phyloP scores from a whole-genome alignment of 2,888 invertebrate genomes.

The Pecten maximus region DNA sequence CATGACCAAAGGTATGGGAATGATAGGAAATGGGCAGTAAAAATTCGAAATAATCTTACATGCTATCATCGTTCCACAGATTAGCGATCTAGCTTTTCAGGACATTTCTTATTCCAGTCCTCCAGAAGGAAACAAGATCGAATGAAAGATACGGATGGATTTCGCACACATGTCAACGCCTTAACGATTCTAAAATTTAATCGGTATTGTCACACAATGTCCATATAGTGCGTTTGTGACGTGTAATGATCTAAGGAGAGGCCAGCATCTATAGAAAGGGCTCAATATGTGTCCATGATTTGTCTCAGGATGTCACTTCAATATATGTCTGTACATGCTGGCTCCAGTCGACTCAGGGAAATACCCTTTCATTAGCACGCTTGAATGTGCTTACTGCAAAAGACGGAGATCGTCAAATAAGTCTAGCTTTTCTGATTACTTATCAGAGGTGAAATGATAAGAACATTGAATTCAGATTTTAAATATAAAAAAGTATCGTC shows the following conservation, averaged over 20 bases:
- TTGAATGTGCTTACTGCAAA: neutral
- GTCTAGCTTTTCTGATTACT: slow-evolving; percentile 6
- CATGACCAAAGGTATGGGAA: no score
- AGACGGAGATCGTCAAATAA: neutral
- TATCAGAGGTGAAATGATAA: neutral
- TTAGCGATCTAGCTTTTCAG: no score
- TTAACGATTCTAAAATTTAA: neutral
- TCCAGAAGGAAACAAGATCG: neutral
- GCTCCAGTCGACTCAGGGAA: neutral
- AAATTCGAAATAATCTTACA: no score
- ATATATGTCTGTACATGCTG: neutral
- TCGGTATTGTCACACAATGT: neutral
- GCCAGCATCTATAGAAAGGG: neutral
- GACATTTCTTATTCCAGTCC: no score
- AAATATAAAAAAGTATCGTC: neutral
- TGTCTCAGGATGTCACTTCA: neutral
- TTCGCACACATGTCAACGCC: neutral
- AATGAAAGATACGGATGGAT: neutral
- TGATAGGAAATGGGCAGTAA: no score
- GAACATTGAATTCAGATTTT: neutral
- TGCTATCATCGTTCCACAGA: no score
- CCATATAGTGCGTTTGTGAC: neutral
- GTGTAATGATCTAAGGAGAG: neutral
- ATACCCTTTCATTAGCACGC: neutral
- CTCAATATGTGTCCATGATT: neutral